Percentiles rank a stretch among this genome's conserved stretches.
phyloP scores from a whole-genome alignment of 2,888 invertebrate species.

The Macrosiphum euphorbiae region DNA sequence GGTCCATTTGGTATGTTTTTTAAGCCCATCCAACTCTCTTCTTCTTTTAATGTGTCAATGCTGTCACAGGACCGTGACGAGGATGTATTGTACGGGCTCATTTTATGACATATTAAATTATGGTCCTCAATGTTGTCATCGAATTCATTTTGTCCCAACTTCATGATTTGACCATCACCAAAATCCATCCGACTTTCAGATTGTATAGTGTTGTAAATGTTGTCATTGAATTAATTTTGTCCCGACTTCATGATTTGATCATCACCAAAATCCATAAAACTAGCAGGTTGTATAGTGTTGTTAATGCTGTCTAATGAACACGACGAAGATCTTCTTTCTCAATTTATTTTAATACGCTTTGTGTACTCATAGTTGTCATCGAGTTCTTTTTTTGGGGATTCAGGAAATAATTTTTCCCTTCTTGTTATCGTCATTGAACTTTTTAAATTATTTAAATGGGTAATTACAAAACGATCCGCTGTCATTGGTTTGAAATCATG shows the following conservation, averaged over 20 bases:
- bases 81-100: not conserved
- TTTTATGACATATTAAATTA: not conserved
- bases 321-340: not conserved
- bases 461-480: conserved; percentile 4
- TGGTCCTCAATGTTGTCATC: not conserved
- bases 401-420: not conserved
- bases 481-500: not conserved
- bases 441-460: not conserved
- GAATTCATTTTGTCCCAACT: too few relatives aligned
- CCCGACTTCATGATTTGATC: too few relatives aligned
- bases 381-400: not conserved
- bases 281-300: not conserved
- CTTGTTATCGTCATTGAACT: conserved; percentile 69
- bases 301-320: not conserved
- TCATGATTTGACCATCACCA: too few relatives aligned
- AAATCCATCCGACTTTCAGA: not conserved
- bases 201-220: not conserved
- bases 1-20: not conserved
- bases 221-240: not conserved
- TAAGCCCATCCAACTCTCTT: not conserved
- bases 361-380: not conserved
- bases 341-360: not conserved
- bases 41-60: not conserved
- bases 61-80: not conserved
- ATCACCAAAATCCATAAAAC: not conserved